Evolutionary conservation across 2,113 vertebrate genomes (phyloP).

Genomic region (Vulpes ferrilata): DNA sequence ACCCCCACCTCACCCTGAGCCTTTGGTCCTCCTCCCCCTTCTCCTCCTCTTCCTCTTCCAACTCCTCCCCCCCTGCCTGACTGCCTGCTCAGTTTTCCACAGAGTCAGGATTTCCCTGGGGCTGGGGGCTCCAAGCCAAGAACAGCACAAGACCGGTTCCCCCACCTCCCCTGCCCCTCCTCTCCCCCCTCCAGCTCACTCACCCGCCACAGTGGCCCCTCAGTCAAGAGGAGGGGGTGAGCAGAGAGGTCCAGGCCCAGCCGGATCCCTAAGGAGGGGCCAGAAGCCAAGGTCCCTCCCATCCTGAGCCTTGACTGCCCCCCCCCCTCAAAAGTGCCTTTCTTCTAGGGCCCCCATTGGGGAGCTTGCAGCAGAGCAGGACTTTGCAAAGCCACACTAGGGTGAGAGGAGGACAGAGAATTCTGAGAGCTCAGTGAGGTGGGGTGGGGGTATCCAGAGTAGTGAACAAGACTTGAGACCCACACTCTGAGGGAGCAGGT

Average conservation of each 20-base stretch:
- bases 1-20: conserved; percentile 56
- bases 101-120: conserved; percentile 83
- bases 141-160: conserved; percentile 78
- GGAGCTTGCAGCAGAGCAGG: neutral
- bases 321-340: neutral
- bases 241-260: neutral
- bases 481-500: neutral
- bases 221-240: conserved; percentile 39
- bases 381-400: neutral
- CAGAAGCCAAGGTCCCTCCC: neutral
- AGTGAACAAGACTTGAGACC: neutral
- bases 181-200: conserved; percentile 57
- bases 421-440: neutral
- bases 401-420: neutral
- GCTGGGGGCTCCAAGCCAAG: conserved; percentile 81
- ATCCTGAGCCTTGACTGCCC: neutral
- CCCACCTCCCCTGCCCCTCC: conserved; percentile 73
- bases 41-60: conserved; percentile 70
- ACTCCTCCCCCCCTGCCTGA: conserved; percentile 60
- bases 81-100: conserved; percentile 84
- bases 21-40: conserved; percentile 52
- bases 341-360: neutral
- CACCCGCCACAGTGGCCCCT: neutral
- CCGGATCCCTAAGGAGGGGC: neutral
- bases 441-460: neutral